Base-by-base conservation (phyloP, 2,888 invertebrate genomes). In the Tenthredo mesomela region DNA sequence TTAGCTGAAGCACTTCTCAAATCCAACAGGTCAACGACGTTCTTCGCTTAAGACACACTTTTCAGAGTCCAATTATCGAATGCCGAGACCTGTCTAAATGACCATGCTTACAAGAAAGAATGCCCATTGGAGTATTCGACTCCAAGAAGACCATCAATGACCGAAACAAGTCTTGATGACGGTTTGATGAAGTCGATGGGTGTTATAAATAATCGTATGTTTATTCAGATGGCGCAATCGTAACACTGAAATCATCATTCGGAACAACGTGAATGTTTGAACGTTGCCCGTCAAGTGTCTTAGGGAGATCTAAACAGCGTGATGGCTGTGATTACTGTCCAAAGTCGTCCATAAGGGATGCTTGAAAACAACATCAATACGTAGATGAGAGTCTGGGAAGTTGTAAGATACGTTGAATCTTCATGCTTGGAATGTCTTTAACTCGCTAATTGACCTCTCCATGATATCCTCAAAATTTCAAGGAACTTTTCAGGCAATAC, bases 321-420 rank as follows among this genome's bases (percentile, higher is more conserved):
- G 67, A 67, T 67, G 33, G 67, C 18, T 67, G 2, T 67, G 18
- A 67, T 67, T 33, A 67, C 33, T 18, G 67, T 33, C 67, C 18
- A 67, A 67, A 67, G 0, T 33, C 18, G 67, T 18, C 33, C 6
- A n/a, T n/a, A 33, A 67, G 33, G 33, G 67, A 67, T 67, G 33
- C 67, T 67, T 33, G 33, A 67, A 18, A 67, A 67, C 67, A 67
- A 67, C 67, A 33, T 67, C 33, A 33, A 67, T 33, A 29, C 33
- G 29, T 18, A 18, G 33, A 67, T 33, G 15, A 67, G 33, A 33
- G 12, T 67, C 33, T 33, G 33, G 33, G 10, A 33, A 67, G 18
- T 67, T 33, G 15, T 67, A 6, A 33, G 67, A 67, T 15, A 33
- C 1, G 67, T 18, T 33, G 29, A 4, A 67, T 18, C 33, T 33